phyloP scores from a whole-genome alignment of 2,888 invertebrate genomes.

The Leptinotarsa tumamoca region DNA sequence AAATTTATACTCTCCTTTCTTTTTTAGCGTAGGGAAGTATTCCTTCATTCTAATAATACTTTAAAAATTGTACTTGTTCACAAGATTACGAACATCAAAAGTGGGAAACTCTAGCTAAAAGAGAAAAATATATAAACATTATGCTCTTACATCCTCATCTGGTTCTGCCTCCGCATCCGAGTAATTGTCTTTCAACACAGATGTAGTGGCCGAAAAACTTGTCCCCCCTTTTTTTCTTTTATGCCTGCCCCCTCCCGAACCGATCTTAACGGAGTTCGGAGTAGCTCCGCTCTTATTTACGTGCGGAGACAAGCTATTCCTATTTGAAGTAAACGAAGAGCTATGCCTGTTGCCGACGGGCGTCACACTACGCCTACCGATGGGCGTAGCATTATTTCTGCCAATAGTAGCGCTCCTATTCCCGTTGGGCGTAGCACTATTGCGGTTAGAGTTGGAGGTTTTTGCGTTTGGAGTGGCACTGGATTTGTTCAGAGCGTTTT shows the following conservation, averaged over 20 bases:
- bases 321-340: constrained; percentile 6
- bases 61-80: no score
- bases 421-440: background rate
- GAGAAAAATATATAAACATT: background rate
- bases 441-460: background rate
- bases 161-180: constrained; percentile 73
- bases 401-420: background rate
- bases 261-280: constrained; percentile 71
- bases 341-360: background rate
- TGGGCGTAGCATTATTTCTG: background rate
- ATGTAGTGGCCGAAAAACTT: constrained; percentile 72
- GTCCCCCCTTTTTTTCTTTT: constrained; percentile 69
- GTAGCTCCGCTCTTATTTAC: constrained; percentile 61
- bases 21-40: no score
- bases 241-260: constrained; percentile 64
- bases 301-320: constrained; percentile 3
- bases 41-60: no score
- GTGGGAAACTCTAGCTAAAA: no score
- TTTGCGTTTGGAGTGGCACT: background rate
- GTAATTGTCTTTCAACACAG: constrained; percentile 74
- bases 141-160: constrained; percentile 56
- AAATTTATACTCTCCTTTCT: no score
- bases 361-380: background rate
- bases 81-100: no score
- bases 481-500: constrained; percentile 5